Evolutionary conservation across 2,113 vertebrate species (phyloP), one percentile per base, ranked within the genome.

Genomic region (Laterallus jamaicensis): DNA sequence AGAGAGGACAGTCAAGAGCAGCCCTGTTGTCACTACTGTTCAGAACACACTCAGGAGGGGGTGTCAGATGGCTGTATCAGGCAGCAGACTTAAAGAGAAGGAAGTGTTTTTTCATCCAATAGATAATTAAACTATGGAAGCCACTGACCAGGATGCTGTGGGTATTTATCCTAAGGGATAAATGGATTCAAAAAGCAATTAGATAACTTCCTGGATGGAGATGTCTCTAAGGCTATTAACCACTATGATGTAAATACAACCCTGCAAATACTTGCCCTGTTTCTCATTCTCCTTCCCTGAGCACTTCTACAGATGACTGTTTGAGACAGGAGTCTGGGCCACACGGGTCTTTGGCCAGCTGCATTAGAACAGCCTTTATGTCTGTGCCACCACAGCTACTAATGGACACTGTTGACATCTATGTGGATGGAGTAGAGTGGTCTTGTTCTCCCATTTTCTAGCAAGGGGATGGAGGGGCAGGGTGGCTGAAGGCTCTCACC

Each of bases 141-240:
- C 68, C 77, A 20, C 94, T 82, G 93, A 95, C 94, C 93, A 93
- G 89, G 94, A 97, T 95, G 86, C 60, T 93, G 89, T 79, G 93
- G 89, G 62, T 82, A 95, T 93, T 97, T 75, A 82, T 93, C 93
- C 93, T 93, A 21, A 84, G 91, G 92, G 94, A 96, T 91, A 93
- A 96, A 95, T 96, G 94, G 86, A 93, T 95, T 93, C 91, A n/a
- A 79, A 95, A 82, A 95, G 86, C 95, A 89, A 92, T 97, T 96
- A 95, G 92, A 20, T 74, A 60, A 79, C 90, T 97, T 96, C 95
- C 96, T 95, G 95, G 91, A 93, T 78, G 86, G 42, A 83, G 88
- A 88, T 77, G 47, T 94, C 88, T 83, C 71, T 31, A 80, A 96
- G 83, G 91, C 91, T 86, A 84, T 95, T 95, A 96, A 89, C 37